These are phyloP conservation scores for Saxidomus purpurata DNA, from an alignment of 1,140 invertebrate species.

Conservation along the genomic window DNA sequence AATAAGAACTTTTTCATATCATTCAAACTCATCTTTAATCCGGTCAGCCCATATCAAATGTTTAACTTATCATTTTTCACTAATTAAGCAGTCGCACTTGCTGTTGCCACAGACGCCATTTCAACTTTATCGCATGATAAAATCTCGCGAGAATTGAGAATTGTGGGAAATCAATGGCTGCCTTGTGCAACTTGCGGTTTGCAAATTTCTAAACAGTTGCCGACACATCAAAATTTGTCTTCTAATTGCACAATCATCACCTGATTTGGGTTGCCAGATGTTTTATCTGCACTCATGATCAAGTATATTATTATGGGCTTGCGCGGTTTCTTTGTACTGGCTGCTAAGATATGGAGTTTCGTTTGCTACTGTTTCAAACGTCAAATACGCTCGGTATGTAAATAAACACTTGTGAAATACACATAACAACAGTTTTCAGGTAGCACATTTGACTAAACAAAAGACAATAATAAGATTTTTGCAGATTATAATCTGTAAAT, in stretches of 20 bases:
- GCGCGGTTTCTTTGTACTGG: constrained; percentile 96
- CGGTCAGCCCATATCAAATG: not conserved
- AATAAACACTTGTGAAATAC: constrained; percentile 41
- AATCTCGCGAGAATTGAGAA: constrained; percentile 69
- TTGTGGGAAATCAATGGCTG: constrained; percentile 83
- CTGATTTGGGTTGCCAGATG: constrained; percentile 43
- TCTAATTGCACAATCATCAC: not conserved
- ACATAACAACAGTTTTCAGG: not conserved
- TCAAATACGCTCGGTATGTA: constrained; percentile 95
- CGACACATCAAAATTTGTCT: not conserved
- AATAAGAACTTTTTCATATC: too few species aligned
- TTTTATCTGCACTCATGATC: constrained; percentile 91
- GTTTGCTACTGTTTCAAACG: constrained; percentile 98
- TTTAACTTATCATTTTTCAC: constrained; percentile 38
- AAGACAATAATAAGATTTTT: too few species aligned
- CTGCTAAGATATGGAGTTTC: constrained; percentile 99
- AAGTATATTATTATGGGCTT: constrained; percentile 99
- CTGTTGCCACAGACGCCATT: constrained; percentile 77
- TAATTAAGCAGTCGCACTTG: constrained; percentile 49
- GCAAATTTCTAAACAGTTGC: constrained; percentile 57
- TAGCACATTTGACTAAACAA: too few species aligned
- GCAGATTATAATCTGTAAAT: too few species aligned
- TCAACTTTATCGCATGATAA: constrained; percentile 48
- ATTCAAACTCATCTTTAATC: too few species aligned
- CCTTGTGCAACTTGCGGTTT: constrained; percentile 61